Conservation (phyloP, 2,888 invertebrate genomes). For the Zygaena filipendulae region DNA sequence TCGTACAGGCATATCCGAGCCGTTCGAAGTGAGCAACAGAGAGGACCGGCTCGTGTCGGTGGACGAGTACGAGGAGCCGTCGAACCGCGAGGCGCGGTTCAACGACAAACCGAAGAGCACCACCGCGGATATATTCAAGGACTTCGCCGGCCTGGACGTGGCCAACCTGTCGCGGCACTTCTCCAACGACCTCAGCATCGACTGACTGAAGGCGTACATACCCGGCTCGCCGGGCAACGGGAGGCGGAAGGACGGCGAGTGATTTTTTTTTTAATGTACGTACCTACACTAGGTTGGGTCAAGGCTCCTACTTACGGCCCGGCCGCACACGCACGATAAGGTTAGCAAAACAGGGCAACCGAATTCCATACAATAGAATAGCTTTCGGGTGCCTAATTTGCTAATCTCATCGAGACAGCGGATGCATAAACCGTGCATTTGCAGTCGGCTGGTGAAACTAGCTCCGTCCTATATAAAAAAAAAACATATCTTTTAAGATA, state of each 20-base stretch:
- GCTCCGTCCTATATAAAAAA: too few species aligned
- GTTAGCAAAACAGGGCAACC: too few species aligned
- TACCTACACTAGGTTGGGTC: neutral
- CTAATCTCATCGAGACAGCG: too few species aligned
- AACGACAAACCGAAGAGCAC: slow-evolving; percentile 32
- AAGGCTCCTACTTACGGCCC: neutral
- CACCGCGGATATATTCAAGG: slow-evolving; percentile 50
- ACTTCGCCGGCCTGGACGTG: slow-evolving; percentile 57
- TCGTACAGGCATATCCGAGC: slow-evolving; percentile 61
- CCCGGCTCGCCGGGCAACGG: slow-evolving; percentile 46
- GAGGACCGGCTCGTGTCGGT: slow-evolving; percentile 37
- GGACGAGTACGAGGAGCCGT: slow-evolving; percentile 32
- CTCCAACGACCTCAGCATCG: slow-evolving; percentile 58
- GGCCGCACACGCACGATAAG: neutral
- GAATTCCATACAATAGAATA: too few species aligned
- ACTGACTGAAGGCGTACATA: slow-evolving; percentile 61
- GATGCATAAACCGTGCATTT: too few species aligned
- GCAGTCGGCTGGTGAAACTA: too few species aligned
- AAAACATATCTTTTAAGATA: too few species aligned
- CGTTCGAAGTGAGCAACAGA: slow-evolving; percentile 56
- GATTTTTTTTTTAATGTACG: slow-evolving; percentile 8
- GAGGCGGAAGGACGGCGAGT: slow-evolving; percentile 24
- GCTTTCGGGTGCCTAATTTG: too few species aligned
- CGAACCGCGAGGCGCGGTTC: slow-evolving; percentile 29
- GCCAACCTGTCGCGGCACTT: slow-evolving; percentile 57